Conservation (phyloP, 2,888 invertebrate genomes). For the Drosophila borealis region DNA sequence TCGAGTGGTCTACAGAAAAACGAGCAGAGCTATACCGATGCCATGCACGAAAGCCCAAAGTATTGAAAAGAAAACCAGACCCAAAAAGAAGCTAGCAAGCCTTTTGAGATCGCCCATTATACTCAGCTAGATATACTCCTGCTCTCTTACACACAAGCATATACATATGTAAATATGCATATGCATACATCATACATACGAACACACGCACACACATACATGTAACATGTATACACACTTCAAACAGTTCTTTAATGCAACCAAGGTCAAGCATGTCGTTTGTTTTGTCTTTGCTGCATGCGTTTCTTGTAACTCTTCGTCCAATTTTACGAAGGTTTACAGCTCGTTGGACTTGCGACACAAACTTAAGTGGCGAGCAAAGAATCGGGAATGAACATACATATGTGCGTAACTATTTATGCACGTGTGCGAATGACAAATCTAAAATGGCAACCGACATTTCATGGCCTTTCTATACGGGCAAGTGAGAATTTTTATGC, state of each 20-base stretch:
- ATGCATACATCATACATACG: too few relatives aligned
- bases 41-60: not conserved
- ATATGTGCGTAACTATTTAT: not conserved
- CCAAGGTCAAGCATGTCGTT: conserved; percentile 21
- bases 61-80: not conserved
- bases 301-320: not conserved
- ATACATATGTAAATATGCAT: not conserved
- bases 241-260: conserved; percentile 4
- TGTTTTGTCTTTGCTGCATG: not conserved
- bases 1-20: not conserved
- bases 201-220: not conserved
- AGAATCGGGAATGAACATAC: not conserved
- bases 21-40: not conserved
- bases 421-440: conserved; percentile 4
- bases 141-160: not conserved
- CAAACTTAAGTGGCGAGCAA: not conserved
- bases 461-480: too few relatives aligned
- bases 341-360: not conserved
- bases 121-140: not conserved
- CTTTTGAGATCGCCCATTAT: not conserved
- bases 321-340: not conserved
- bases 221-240: not conserved
- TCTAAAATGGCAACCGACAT: conserved; percentile 1
- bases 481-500: too few relatives aligned
- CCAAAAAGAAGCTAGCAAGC: not conserved